Evolutionary conservation across 2,888 invertebrate genomes (phyloP), one percentile per base, ranked within the genome.

Genomic region (Seira musarum): DNA sequence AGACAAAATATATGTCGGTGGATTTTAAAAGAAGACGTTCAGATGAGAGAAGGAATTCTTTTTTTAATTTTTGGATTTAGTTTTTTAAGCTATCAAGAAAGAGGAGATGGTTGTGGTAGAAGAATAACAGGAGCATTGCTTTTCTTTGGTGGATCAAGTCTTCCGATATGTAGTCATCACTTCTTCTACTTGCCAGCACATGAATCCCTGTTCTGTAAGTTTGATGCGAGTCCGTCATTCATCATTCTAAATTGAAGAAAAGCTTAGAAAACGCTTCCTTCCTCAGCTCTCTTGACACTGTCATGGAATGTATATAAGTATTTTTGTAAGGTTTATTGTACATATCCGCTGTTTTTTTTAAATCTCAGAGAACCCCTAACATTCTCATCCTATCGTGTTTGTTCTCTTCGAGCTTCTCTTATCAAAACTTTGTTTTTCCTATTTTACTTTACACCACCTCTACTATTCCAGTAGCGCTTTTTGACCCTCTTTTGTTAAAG

Each of bases 211-310:
- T 5, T 64, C 57, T 61, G 25, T 66, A 66, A 22, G 35, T 73
- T 66, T 40, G 10, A 19, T 63, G 53, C 30, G 66, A 78, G 72
- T 78, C 78, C 71, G 78, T 78, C 78, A 78, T 78, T 78, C 78
- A 78, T 78, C 78, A 78, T 78, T 78, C 78, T 49, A 72, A 78
- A 78, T 78, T 78, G 78, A 78, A 68, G 70, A 60, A 46, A 49
- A 40, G 25, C 63, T 57, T 10, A 57, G 57, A n/a, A n/a, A 57
- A 15, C 17, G n/a, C 57, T 57, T 57, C 57, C 17, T 57, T 57
- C 57, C 57, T 57, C 57, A n/a, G n/a, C n/a, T 57, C n/a, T n/a
- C 57, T 57, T 57, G 5, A 57, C 3, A 3, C n/a, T 57, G 57
- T 57, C 57, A 57, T 57, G 57, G 57, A 57, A 57, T 15, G n/a